phyloP scores from a whole-genome alignment of 2,888 invertebrate species.

The Yponomeuta evonymella region DNA sequence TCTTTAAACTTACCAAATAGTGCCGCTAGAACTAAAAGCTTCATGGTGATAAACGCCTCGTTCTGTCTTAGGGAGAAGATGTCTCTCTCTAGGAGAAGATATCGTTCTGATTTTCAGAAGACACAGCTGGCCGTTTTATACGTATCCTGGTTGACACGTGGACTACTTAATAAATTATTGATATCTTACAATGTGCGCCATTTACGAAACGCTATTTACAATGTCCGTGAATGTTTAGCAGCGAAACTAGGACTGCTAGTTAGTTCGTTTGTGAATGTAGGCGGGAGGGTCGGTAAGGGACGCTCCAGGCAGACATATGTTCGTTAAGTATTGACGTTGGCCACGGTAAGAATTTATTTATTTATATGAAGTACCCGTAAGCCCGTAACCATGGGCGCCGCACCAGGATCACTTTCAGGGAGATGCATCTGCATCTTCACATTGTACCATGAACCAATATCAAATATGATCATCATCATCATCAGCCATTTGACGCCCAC shows the following conservation, averaged over 20 bases:
- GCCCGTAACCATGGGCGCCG: too few species aligned
- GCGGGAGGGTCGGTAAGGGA: not conserved
- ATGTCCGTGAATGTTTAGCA: not conserved
- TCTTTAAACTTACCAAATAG: slow-evolving; percentile 51
- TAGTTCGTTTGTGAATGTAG: not conserved
- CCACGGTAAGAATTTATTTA: too few species aligned
- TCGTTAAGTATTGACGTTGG: too few species aligned
- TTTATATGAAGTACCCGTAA: too few species aligned
- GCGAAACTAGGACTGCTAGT: not conserved
- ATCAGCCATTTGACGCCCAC: too few species aligned
- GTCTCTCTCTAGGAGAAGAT: slow-evolving; percentile 41
- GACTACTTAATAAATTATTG: not conserved
- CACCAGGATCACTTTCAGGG: too few species aligned
- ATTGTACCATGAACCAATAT: too few species aligned
- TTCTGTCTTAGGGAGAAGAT: slow-evolving; percentile 28
- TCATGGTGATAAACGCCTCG: slow-evolving; percentile 38
- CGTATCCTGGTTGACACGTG: slow-evolving; percentile 21
- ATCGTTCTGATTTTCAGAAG: slow-evolving; percentile 40
- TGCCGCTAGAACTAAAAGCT: slow-evolving; percentile 57
- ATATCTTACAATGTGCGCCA: not conserved
- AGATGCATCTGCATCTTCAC: too few species aligned
- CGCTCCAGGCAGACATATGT: too few species aligned
- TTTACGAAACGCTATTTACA: not conserved
- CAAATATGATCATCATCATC: too few species aligned
- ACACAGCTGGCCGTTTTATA: slow-evolving; percentile 45